Conservation (phyloP, 2,797 vertebrate genomes). For the Onychomys torridus region DNA sequence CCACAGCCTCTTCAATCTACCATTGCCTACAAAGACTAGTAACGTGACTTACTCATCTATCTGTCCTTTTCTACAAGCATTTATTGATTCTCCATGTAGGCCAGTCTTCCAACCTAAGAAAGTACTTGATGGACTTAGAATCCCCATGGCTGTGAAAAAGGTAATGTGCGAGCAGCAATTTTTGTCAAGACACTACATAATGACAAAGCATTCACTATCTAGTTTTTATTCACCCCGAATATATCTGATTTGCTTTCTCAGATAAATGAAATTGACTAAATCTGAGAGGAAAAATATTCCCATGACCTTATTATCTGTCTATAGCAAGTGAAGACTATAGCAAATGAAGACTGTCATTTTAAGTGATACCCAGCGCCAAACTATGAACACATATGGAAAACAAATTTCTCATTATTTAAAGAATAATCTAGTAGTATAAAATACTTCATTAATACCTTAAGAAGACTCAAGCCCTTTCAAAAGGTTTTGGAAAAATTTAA, state of each 20-base stretch:
- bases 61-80: not conserved
- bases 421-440: not conserved
- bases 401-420: not conserved
- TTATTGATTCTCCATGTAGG: not conserved
- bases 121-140: not conserved
- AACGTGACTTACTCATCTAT: not conserved
- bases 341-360: not conserved
- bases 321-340: conserved; percentile 5
- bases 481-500: conserved; percentile 1
- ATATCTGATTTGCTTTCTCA: conserved; percentile 20
- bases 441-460: not conserved
- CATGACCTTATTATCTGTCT: not conserved
- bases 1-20: not conserved
- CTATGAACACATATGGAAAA: not conserved
- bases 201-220: conserved; percentile 16
- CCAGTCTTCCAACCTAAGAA: not conserved
- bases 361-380: not conserved
- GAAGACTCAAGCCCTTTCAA: not conserved
- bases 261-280: conserved; percentile 15
- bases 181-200: not conserved
- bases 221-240: conserved; percentile 18
- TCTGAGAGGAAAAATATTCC: not conserved
- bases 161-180: not conserved
- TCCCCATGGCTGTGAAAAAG: not conserved
- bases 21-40: not conserved